These are phyloP conservation scores for Lacerta viridis DNA, from an alignment of 2,797 vertebrate species.

Conservation along the genomic window DNA sequence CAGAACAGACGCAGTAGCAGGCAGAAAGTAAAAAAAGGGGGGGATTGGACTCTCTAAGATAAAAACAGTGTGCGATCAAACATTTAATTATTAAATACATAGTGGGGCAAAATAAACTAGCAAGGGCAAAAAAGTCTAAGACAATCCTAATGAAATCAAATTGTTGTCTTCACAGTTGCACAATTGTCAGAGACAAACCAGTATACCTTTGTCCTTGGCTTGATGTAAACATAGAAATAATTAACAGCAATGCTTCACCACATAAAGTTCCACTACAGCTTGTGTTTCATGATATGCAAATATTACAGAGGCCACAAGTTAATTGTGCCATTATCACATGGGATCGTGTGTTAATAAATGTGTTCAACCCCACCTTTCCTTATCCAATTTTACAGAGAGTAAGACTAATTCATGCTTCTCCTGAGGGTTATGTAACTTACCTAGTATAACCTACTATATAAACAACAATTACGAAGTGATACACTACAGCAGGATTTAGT, in stretches of 20 bases:
- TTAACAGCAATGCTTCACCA: conserved; percentile 26
- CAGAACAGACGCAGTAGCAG: neutral
- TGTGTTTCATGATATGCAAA: conserved; percentile 14
- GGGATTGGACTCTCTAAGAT: neutral
- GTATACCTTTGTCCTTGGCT: neutral
- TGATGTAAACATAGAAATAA: conserved; percentile 38
- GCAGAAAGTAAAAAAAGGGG: neutral
- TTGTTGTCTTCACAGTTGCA: neutral
- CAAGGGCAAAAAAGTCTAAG: neutral
- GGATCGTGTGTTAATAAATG: neutral
- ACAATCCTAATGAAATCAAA: neutral
- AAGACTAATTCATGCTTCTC: conserved; percentile 46
- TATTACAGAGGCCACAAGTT: neutral
- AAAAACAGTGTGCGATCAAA: neutral
- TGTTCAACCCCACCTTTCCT: conserved; percentile 19
- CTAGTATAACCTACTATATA: neutral
- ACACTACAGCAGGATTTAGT: conserved; percentile 32
- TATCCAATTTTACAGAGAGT: conserved; percentile 3
- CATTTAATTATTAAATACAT: neutral
- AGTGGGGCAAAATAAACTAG: neutral
- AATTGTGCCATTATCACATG: conserved; percentile 35
- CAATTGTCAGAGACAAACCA: neutral
- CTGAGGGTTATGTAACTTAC: conserved; percentile 37
- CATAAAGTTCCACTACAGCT: neutral
- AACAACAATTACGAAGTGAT: conserved; percentile 31